A percentile compares a stretch with the other conserved stretches of the same genome.
phyloP scores from a whole-genome alignment of 2,888 invertebrate species.

The Gastracanthus pulcherrimus region DNA sequence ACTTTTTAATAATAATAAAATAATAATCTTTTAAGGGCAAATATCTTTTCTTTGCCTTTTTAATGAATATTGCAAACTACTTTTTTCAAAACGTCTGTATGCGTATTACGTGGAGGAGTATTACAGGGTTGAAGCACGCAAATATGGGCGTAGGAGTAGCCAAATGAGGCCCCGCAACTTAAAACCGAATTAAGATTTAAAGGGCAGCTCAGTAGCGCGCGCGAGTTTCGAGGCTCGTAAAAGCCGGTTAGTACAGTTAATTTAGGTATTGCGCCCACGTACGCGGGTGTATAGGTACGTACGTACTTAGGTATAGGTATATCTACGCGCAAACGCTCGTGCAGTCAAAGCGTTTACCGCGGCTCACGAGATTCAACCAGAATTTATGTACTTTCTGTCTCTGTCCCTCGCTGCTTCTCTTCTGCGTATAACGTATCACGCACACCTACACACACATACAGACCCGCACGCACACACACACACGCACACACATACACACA shows the following conservation, averaged over 20 bases:
- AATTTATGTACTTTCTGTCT: conserved; percentile 30
- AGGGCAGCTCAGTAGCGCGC: conserved; percentile 42
- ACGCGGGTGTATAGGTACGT: not conserved
- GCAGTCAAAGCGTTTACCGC: not conserved
- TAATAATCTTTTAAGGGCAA: too few relatives aligned
- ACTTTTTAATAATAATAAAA: too few relatives aligned
- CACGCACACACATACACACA: too few relatives aligned
- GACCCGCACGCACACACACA: not conserved
- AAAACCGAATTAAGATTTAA: conserved; percentile 63
- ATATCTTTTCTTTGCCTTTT: too few relatives aligned
- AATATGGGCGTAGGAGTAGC: not conserved
- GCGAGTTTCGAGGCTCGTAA: conserved; percentile 60
- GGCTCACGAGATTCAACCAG: conserved; percentile 27
- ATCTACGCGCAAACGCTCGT: too few relatives aligned
- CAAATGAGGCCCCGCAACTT: conserved; percentile 55
- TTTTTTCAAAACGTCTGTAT: too few relatives aligned
- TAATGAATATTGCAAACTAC: too few relatives aligned
- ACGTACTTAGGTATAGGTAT: too few relatives aligned
- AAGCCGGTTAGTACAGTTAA: conserved; percentile 61
- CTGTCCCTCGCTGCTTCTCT: not conserved
- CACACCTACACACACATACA: not conserved
- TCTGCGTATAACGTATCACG: too few relatives aligned
- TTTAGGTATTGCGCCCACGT: conserved; percentile 57
- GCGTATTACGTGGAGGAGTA: too few relatives aligned
- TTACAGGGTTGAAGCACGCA: too few relatives aligned